Evolutionary conservation across 2,888 invertebrate species (phyloP).

Genomic region (Cheilosia grossa): DNA sequence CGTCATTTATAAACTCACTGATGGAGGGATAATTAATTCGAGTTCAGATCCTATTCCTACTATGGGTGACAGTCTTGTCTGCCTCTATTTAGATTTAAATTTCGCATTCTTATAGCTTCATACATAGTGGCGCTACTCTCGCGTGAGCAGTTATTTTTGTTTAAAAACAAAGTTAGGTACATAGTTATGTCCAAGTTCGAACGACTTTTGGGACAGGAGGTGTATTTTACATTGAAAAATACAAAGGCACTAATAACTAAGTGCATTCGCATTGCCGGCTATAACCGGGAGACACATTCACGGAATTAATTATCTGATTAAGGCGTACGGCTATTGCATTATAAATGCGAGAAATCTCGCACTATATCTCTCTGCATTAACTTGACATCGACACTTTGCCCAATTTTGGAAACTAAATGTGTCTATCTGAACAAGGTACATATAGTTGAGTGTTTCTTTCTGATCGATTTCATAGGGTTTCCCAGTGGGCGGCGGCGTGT

Average conservation of each 20-base stretch:
- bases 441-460: conserved; percentile 10
- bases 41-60: conserved; percentile 27
- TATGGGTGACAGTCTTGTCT: conserved; percentile 3
- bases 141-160: conserved; percentile 13
- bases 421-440: conserved; percentile 35
- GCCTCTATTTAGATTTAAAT: not conserved
- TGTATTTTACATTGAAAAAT: conserved; percentile 54
- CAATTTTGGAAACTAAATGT: conserved; percentile 67
- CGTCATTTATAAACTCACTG: conserved; percentile 20
- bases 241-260: conserved; percentile 25
- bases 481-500: conserved; percentile 20
- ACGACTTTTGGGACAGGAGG: conserved; percentile 50
- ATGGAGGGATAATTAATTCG: conserved; percentile 21
- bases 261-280: conserved; percentile 16
- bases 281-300: conserved; percentile 18
- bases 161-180: conserved; percentile 4
- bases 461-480: conserved; percentile 17
- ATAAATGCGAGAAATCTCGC: conserved; percentile 62
- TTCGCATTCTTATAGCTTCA: conserved; percentile 14
- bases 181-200: conserved; percentile 46
- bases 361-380: conserved; percentile 39
- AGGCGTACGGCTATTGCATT: conserved; percentile 52
- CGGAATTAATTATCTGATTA: conserved; percentile 49
- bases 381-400: conserved; percentile 57
- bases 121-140: conserved; percentile 41